A percentile compares a stretch with the other conserved stretches of the same genome.
phyloP scores from a whole-genome alignment of 2,888 invertebrate genomes.

The Phymatocera aterrima region DNA sequence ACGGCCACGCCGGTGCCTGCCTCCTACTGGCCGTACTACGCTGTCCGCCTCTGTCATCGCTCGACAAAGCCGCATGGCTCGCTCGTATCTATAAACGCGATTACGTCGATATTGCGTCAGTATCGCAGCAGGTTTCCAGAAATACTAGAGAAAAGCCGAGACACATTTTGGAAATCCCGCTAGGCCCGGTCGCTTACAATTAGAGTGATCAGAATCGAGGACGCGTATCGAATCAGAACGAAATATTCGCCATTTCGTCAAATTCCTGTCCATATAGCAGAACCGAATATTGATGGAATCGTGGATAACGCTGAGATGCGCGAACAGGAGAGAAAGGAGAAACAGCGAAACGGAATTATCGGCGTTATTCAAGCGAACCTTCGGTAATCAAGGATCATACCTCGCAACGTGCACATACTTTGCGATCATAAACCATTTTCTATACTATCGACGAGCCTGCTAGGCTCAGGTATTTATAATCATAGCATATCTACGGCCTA shows the following conservation, averaged over 20 bases:
- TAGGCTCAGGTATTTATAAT: conserved; percentile 34
- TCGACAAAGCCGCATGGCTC: conserved; percentile 36
- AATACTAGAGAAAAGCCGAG: background rate
- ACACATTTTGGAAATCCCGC: background rate
- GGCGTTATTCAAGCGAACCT: no score
- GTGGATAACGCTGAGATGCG: no score
- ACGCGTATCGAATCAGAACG: no score
- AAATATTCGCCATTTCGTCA: no score
- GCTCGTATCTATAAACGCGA: conserved; percentile 29
- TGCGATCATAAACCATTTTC: conserved; percentile 2
- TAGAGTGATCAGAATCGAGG: no score
- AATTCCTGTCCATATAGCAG: background rate
- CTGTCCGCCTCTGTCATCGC: conserved; percentile 36
- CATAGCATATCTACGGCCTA: background rate
- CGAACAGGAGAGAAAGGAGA: no score
- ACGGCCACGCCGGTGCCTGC: conserved; percentile 25
- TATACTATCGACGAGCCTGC: conserved; percentile 18
- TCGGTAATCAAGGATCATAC: background rate
- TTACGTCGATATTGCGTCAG: conserved; percentile 33
- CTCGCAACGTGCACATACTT: background rate
- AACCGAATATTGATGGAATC: background rate
- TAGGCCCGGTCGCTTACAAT: no score
- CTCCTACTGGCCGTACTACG: background rate
- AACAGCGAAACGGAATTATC: no score
- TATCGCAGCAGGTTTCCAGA: conserved; percentile 12